Evolutionary conservation across 2,797 vertebrate species (phyloP).

Genomic region (Discoglossus pictus): DNA sequence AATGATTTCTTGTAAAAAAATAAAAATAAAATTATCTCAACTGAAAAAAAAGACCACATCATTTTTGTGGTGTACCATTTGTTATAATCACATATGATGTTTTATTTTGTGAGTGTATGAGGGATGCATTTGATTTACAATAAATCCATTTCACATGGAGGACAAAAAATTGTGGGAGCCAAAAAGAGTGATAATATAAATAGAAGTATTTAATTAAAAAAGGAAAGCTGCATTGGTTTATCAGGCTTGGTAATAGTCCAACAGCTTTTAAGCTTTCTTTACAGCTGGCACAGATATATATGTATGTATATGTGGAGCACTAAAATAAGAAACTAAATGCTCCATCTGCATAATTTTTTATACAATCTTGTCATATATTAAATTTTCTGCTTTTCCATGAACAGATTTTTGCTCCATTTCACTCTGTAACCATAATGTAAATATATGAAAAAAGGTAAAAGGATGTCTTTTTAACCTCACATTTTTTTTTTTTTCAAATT

Average conservation of each 20-base stretch:
- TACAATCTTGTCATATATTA: slow-evolving; percentile 48
- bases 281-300: slow-evolving; percentile 43
- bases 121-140: too few species aligned
- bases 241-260: slow-evolving; percentile 28
- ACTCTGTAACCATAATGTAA: slow-evolving; percentile 32
- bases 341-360: slow-evolving; percentile 25
- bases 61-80: too few species aligned
- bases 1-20: too few species aligned
- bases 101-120: too few species aligned
- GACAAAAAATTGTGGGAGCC: not conserved
- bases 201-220: slow-evolving; percentile 20
- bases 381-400: slow-evolving; percentile 39
- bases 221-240: not conserved
- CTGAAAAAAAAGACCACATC: too few species aligned
- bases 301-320: slow-evolving; percentile 28
- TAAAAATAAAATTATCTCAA: too few species aligned
- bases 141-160: not conserved
- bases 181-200: slow-evolving; percentile 12
- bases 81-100: too few species aligned
- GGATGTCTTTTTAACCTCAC: slow-evolving; percentile 31
- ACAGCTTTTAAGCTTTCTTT: slow-evolving; percentile 28
- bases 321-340: slow-evolving; percentile 40
- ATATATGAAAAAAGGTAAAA: slow-evolving; percentile 43
- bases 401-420: slow-evolving; percentile 36
- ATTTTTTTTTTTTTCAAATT: too few species aligned